These are phyloP conservation scores for Eupithecia vulgata DNA, from an alignment of 2,888 invertebrate genomes.

Conservation along the genomic window DNA sequence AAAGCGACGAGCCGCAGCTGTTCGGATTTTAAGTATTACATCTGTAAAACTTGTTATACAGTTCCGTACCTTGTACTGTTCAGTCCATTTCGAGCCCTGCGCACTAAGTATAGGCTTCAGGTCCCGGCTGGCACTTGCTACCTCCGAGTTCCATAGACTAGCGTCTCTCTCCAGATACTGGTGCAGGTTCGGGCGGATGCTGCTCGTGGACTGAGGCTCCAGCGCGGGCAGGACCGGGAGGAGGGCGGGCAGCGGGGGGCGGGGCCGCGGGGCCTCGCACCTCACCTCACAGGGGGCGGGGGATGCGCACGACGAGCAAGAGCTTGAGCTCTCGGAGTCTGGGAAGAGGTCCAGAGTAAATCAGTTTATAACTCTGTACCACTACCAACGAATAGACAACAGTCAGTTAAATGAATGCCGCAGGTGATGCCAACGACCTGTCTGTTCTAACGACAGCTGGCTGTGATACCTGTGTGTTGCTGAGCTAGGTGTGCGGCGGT, in stretches of 20 bases:
- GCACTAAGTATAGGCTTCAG: slow-evolving; percentile 58
- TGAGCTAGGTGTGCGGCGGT: background rate
- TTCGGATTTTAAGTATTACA: no score
- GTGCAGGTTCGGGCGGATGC: background rate
- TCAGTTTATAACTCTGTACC: no score
- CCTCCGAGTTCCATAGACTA: slow-evolving; percentile 72
- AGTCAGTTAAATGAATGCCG: background rate
- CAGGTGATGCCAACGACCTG: background rate
- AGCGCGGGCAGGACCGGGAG: background rate
- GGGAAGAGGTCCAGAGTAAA: slow-evolving; percentile 46
- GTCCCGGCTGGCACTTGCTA: slow-evolving; percentile 34
- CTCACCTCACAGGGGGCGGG: background rate
- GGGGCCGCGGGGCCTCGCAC: background rate
- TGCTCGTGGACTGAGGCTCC: background rate
- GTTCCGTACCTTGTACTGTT: slow-evolving; percentile 29
- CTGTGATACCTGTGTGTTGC: background rate
- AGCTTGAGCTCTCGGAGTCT: slow-evolving; percentile 89
- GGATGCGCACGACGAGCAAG: slow-evolving; percentile 78
- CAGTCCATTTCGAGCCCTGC: slow-evolving; percentile 64
- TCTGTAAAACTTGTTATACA: background rate
- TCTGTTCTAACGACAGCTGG: no score
- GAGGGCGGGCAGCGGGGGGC: background rate
- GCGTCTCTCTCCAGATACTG: slow-evolving; percentile 55
- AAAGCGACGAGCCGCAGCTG: no score
- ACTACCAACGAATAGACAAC: no score